phyloP scores from a whole-genome alignment of 2,888 invertebrate species.

The Linnaemya vulpina region DNA sequence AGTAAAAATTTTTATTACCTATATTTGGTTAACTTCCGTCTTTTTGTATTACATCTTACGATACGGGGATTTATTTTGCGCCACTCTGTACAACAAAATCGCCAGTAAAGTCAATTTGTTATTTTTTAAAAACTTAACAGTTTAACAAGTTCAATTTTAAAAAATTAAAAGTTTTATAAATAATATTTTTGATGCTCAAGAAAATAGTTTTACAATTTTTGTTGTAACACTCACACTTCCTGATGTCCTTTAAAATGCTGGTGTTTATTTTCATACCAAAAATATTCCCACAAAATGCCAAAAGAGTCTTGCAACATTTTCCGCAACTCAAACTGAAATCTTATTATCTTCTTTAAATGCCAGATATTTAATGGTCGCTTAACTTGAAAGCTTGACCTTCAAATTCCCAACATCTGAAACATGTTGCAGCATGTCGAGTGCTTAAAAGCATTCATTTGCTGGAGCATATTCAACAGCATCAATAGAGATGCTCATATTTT shows the following conservation, averaged over 20 bases:
- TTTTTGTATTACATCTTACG: too few species aligned
- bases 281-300: slow-evolving; percentile 8
- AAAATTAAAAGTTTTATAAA: too few species aligned
- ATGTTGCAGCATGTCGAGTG: slow-evolving; percentile 41
- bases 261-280: neutral
- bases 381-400: slow-evolving; percentile 54
- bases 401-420: slow-evolving; percentile 21
- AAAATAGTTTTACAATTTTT: neutral
- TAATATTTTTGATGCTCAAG: too few species aligned
- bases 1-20: too few species aligned
- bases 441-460: slow-evolving; percentile 39
- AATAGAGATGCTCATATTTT: slow-evolving; percentile 23
- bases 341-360: slow-evolving; percentile 33
- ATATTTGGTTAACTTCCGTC: too few species aligned
- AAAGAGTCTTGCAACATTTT: slow-evolving; percentile 2
- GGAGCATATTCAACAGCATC: neutral
- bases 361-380: slow-evolving; percentile 2
- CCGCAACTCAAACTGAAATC: slow-evolving; percentile 38
- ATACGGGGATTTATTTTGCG: too few species aligned
- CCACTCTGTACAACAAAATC: too few species aligned
- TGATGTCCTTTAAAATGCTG: neutral
- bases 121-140: too few species aligned
- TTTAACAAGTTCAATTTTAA: too few species aligned
- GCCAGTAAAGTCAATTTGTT: too few species aligned
- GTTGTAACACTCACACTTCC: neutral